Percentiles rank a stretch among this genome's conserved stretches.
These are phyloP conservation scores for Dreissena polymorpha DNA, from an alignment of 1,140 invertebrate species.

Conservation along the genomic window DNA sequence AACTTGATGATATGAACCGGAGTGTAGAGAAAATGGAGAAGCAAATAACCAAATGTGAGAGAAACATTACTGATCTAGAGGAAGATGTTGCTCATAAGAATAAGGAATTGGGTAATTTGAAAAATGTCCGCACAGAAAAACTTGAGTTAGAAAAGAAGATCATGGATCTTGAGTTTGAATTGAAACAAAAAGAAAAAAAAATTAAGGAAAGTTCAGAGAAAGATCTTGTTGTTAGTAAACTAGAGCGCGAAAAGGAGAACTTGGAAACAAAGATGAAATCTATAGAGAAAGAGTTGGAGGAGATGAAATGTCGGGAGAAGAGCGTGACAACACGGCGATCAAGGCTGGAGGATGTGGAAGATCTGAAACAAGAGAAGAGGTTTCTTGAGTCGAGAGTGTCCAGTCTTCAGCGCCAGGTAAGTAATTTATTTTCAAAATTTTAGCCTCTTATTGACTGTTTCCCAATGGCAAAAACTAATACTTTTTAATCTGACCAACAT, in stretches of 20 bases:
- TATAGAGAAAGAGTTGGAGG: slow-evolving; percentile 51
- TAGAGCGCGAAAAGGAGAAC: slow-evolving; percentile 56
- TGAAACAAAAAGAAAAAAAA: slow-evolving; percentile 45
- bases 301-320: slow-evolving; percentile 44
- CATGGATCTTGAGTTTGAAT: slow-evolving; percentile 43
- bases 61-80: slow-evolving; percentile 72
- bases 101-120: slow-evolving; percentile 49
- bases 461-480: too few relatives aligned
- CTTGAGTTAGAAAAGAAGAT: slow-evolving; percentile 55
- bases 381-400: slow-evolving; percentile 75
- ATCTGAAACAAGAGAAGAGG: slow-evolving; percentile 71
- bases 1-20: slow-evolving; percentile 59
- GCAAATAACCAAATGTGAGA: slow-evolving; percentile 77
- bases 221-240: slow-evolving; percentile 43
- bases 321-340: slow-evolving; percentile 1
- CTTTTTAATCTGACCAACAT: too few relatives aligned
- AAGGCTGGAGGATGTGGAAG: slow-evolving; percentile 64
- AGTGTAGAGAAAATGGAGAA: slow-evolving; percentile 56
- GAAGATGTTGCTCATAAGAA: slow-evolving; percentile 56
- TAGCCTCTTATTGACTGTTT: too few relatives aligned
- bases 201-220: slow-evolving; percentile 57
- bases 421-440: slow-evolving; percentile 69
- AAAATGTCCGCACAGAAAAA: slow-evolving; percentile 60
- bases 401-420: slow-evolving; percentile 75
- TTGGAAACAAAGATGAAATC: slow-evolving; percentile 21